These are phyloP conservation scores for Argyrosomus japonicus DNA, from an alignment of 2,113 vertebrate genomes.

Conservation along the genomic window DNA sequence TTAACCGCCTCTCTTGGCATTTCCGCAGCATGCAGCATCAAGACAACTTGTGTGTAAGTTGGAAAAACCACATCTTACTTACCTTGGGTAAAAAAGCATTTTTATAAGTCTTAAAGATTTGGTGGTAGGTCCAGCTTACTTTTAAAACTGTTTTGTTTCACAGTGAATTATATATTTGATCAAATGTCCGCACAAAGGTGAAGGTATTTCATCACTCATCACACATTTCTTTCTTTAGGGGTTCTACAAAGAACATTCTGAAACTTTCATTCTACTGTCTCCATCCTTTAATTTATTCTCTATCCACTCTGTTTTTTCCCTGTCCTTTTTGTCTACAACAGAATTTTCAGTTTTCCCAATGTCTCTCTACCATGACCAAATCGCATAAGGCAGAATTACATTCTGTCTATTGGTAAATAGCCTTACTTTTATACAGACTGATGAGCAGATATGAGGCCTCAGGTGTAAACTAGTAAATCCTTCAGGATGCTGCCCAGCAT, in stretches of 20 bases:
- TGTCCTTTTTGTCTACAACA: not conserved
- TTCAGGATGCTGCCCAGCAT: not conserved
- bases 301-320: not conserved
- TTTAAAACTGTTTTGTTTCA: not conserved
- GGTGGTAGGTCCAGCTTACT: not conserved
- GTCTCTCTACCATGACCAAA: constrained; percentile 7
- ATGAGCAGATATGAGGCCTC: constrained; percentile 24
- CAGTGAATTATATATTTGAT: not conserved
- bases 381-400: not conserved
- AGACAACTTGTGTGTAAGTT: not conserved
- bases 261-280: no score
- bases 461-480: constrained; percentile 34
- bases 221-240: not conserved
- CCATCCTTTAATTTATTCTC: not conserved
- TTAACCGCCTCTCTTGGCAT: not conserved
- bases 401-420: constrained; percentile 6
- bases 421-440: constrained; percentile 26
- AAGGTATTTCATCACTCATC: not conserved
- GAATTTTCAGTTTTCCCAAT: not conserved
- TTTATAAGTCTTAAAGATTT: not conserved
- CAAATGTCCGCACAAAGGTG: not conserved
- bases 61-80: not conserved
- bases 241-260: not conserved
- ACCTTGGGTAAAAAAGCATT: not conserved
- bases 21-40: not conserved